Evolutionary conservation across 2,113 vertebrate genomes (phyloP), one percentile per base, ranked within the genome.

Genomic region (Falcunculus frontatus): DNA sequence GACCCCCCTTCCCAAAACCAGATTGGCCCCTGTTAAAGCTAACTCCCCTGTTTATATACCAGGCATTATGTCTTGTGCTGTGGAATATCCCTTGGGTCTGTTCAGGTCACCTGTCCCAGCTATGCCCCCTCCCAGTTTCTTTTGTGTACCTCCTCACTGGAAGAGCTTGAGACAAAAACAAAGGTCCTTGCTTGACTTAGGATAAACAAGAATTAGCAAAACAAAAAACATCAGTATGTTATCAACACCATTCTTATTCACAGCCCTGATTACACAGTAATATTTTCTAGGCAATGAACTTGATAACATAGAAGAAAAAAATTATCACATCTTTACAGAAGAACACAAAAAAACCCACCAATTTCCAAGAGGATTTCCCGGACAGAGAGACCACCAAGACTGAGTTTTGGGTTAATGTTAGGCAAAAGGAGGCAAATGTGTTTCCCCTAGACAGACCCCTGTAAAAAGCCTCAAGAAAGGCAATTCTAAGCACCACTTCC

Each of bases 31-130:
- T 8, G 5, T 46, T 81, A 11, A 22, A 65, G 33, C 33, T 21
- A 44, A 25, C 4, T 37, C 8, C 6, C 32, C 18, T 74, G 5
- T 44, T 44, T 44, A 33, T 44, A 23, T 17, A 37, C 16, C 6
- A 27, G 32, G 30, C 21, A 23, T 50, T 12, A 42, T 0, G 0
- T 29, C 29, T 7, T 33, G 0, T 50, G 32, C 18, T 65, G 22
- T 73, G 42, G 50, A 89, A 44, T 33, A 52, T 20, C 16, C 27
- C 27, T 29, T 16, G 33, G 68, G 6, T 42, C 57, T 32, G 13
- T 42, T 57, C 50, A 42, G 42, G 21, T 50, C 22, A 57, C 50
- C 27, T n/a, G 19, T 30, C 9, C 30, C 29, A 32, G 32, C 23
- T 46, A 3, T 23, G 39, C 8, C 6, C 33, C 11, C 18, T 57